Evolutionary conservation across 2,797 vertebrate species (phyloP).

Genomic region (Salmo trutta): DNA sequence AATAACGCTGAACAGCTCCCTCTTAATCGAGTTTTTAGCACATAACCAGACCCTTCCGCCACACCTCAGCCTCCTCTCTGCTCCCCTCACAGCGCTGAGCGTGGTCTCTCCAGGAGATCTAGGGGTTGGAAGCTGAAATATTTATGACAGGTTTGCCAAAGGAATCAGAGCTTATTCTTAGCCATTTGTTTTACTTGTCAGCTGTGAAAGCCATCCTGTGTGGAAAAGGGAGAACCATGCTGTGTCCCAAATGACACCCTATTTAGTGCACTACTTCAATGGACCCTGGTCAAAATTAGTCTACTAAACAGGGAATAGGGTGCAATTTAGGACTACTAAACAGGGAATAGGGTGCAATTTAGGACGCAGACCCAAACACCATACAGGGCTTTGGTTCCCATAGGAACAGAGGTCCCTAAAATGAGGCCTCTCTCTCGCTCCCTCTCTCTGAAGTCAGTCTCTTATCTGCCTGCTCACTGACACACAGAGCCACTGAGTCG

Average conservation of each 20-base stretch:
- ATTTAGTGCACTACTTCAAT: not conserved
- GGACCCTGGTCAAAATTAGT: not conserved
- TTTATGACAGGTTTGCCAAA: slow-evolving; percentile 45
- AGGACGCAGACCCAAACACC: not conserved
- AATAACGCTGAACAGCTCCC: not conserved
- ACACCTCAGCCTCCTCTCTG: not conserved
- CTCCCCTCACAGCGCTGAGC: not conserved
- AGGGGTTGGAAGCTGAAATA: slow-evolving; percentile 29
- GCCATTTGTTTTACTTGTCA: slow-evolving; percentile 51
- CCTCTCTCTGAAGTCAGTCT: slow-evolving; percentile 20
- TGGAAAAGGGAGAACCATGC: not conserved
- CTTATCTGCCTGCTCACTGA: slow-evolving; percentile 23
- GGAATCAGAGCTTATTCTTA: slow-evolving; percentile 41
- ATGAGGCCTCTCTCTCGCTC: not conserved
- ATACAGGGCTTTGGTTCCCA: slow-evolving; percentile 36
- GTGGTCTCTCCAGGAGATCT: not conserved
- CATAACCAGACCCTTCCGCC: not conserved
- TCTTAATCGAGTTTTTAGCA: slow-evolving; percentile 18
- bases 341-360: not conserved
- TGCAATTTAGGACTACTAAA: not conserved
- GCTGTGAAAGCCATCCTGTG: slow-evolving; percentile 25
- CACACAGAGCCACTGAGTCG: slow-evolving; percentile 43
- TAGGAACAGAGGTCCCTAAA: slow-evolving; percentile 44
- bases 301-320: not conserved
- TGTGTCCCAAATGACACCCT: not conserved